Evolutionary conservation across 2,113 vertebrate genomes (phyloP), one percentile per base, ranked within the genome.

Genomic region (Lucifuga dentata): DNA sequence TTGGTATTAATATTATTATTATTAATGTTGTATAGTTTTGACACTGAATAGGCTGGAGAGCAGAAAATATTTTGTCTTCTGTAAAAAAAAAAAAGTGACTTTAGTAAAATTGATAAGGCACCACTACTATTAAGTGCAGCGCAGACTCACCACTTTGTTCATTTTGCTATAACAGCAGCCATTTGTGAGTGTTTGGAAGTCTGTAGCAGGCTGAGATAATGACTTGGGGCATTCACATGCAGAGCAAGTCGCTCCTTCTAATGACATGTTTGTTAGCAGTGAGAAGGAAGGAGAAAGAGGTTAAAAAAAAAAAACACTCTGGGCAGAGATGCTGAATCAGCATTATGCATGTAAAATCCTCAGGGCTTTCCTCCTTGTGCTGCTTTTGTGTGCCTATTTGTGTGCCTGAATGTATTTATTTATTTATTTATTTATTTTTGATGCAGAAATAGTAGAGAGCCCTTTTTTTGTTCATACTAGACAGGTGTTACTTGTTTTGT

Each of bases 31-130:
- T n/a, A n/a, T n/a, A n/a, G n/a, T n/a, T n/a, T n/a, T n/a, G n/a
- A n/a, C n/a, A n/a, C n/a, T n/a, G n/a, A n/a, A n/a, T n/a, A n/a
- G n/a, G n/a, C n/a, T n/a, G n/a, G 52, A 79, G 66, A 56, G 81
- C 66, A 81, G 59, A 79, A 77, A 81, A 52, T 85, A 86, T 76
- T 68, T 86, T 85, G 81, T 73, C 24, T 48, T 76, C 38, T 50
- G 61, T 74, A 69, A 65, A 76, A 44, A 50, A 41, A n/a, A n/a
- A n/a, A n/a, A n/a, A n/a, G n/a, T n/a, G n/a, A n/a, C n/a, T n/a
- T n/a, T n/a, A n/a, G n/a, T n/a, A n/a, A n/a, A n/a, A n/a, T n/a
- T n/a, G n/a, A n/a, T n/a, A n/a, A n/a, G n/a, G n/a, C n/a, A n/a
- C n/a, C n/a, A n/a, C n/a, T n/a, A n/a, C n/a, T n/a, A n/a, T n/a